Conservation (phyloP, 2,113 vertebrate genomes). For the Pholis gunnellus region DNA sequence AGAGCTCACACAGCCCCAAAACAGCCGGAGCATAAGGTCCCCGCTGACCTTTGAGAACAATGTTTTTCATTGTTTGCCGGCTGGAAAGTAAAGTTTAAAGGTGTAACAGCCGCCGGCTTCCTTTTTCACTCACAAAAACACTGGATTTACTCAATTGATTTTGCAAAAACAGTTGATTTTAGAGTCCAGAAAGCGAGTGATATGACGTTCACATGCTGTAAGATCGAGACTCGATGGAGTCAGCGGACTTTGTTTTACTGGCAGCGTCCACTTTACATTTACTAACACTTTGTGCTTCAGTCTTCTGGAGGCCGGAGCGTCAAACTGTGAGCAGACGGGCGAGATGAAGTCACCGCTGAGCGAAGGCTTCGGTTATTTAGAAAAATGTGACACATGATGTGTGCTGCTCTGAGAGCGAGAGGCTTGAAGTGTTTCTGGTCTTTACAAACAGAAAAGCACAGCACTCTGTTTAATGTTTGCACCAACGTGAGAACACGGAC, state of each 20-base stretch:
- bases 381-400: background rate
- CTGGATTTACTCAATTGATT: background rate
- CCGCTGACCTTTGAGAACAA: constrained; percentile 11
- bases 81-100: constrained; percentile 27
- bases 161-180: background rate
- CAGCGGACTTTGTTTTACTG: background rate
- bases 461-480: too few relatives aligned
- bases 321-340: background rate
- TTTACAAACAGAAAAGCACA: background rate
- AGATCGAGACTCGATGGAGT: background rate
- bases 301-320: background rate
- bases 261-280: background rate
- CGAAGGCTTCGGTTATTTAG: background rate
- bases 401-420: background rate
- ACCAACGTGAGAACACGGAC: too few relatives aligned
- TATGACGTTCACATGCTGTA: background rate
- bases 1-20: background rate
- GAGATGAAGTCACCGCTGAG: background rate
- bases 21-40: too few relatives aligned
- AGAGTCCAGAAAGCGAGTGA: background rate
- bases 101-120: background rate
- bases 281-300: background rate
- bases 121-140: too few relatives aligned
- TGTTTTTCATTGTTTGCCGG: background rate
- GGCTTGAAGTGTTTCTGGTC: background rate